Evolutionary conservation across 2,113 vertebrate genomes (phyloP), one percentile per base, ranked within the genome.

Genomic region (Pleuronectes platessa): DNA sequence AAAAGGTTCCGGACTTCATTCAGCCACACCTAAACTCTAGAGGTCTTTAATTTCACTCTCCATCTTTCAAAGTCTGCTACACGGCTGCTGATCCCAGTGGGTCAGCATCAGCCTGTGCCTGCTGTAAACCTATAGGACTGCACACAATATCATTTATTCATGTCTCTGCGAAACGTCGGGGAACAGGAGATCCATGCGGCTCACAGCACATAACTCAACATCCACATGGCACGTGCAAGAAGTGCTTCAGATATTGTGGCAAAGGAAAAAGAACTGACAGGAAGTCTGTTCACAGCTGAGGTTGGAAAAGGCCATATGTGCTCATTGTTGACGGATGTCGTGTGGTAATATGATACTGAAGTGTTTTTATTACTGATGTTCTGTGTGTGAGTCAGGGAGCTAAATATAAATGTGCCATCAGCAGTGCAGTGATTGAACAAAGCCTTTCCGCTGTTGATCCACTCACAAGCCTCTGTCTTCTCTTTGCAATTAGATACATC

Each of bases 121-220:
- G 77, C 64, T 71, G 86, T 79, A 75, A 85, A 70, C 62, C 79
- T 82, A 88, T 65, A 86, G 65, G 68, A 76, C 47, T 53, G 66
- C 63, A 76, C 61, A 65, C 49, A 71, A 18, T 76, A 86, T 91
- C 56, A 91, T 71, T 93, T 82, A 91, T 92, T 93, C 65, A 92
- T 82, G 75, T 68, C 18, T 61, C 78, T 83, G 53, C 60, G 78
- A 88, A 79, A 78, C 82, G 74, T 68, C 21, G 23, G 80, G 81
- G 69, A 85, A 92, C 24, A 45, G 68, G 89, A 90, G 86, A 85
- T 63, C 54, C 42, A 18, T 27, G 9, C 3, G 71, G 42, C 76
- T 64, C 61, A 70, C 74, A 75, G 62, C 63, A 73, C 66, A 72
- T 79, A 71, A 86, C 53, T 78, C 67, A 54, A 54, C 51, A n/a